A percentile compares a stretch with the other conserved stretches of the same genome.
phyloP scores from a whole-genome alignment of 2,888 invertebrate genomes.

The Eulithis prunata region DNA sequence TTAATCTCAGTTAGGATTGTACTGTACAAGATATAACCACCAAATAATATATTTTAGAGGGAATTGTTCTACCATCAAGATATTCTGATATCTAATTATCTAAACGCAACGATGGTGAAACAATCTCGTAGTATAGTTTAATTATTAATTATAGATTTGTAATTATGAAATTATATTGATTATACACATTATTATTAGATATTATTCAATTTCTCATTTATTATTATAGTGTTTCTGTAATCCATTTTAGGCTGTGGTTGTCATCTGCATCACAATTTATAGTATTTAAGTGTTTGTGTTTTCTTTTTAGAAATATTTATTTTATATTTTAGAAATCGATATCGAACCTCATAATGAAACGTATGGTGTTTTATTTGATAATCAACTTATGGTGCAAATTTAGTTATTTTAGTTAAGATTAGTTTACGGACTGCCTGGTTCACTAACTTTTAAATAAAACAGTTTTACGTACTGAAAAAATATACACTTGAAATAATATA shows the following conservation, averaged over 20 bases:
- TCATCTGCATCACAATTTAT: constrained; percentile 69
- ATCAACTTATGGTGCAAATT: constrained; percentile 66
- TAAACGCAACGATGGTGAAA: constrained; percentile 9
- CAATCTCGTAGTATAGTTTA: constrained; percentile 33
- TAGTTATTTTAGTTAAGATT: constrained; percentile 49
- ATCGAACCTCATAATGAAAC: constrained; percentile 38
- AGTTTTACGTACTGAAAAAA: background rate
- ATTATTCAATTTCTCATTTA: constrained; percentile 39
- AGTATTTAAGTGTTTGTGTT: constrained; percentile 28
- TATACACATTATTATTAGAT: constrained; percentile 34
- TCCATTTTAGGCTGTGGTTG: constrained; percentile 64
- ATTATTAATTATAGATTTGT: constrained; percentile 32
- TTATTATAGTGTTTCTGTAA: constrained; percentile 29
- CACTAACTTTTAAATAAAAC: background rate
- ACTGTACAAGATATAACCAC: constrained; percentile 80
- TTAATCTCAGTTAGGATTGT: constrained; percentile 77
- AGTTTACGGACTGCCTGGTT: constrained; percentile 23
- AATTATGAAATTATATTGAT: constrained; percentile 26
- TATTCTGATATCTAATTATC: constrained; percentile 15
- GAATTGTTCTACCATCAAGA: constrained; percentile 15
- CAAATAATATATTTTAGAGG: constrained; percentile 74
- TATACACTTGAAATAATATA: background rate
- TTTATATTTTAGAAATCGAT: constrained; percentile 17
- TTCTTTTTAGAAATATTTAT: constrained; percentile 29
- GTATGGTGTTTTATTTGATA: constrained; percentile 49